Base-by-base conservation (phyloP, 2,113 vertebrate genomes). In the Chamaetylas fuelleborni region DNA sequence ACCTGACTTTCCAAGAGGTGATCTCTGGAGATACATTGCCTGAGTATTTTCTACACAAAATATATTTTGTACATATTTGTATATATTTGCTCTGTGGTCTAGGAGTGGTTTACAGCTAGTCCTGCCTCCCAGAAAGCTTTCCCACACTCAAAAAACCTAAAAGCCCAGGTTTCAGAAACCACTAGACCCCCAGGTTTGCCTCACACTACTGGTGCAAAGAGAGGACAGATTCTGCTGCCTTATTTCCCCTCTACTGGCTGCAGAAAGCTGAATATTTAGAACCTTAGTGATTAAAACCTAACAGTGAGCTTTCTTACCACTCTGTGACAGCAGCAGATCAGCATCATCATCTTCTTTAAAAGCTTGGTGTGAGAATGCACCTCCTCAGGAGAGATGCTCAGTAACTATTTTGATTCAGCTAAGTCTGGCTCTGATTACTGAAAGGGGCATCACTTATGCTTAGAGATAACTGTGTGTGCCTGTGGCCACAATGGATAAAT, bases 11-110 rank as follows among this genome's bases (percentile, higher is more conserved):
- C 16, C 13, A 60, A 34, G 7, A 38, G 40, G 15, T 57, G 20
- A 42, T 47, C 14, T 73, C 16, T 65, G 26, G 36, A 48, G 7
- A 29, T 25, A 24, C 0, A 0, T 24, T 3, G 0, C 14, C 9
- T 40, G n/a, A 20, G 5, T 45, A 57, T 64, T 81, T 81, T 69
- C 54, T 47, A 50, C 15, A 56, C 1, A 54, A 72, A 25, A 77
- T 22, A 6, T 28, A 12, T 51, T 73, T 47, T 70, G 5, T 25
- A 10, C 34, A 12, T 56, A 15, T 56, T 50, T 60, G 3, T 22
- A 9, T 40, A 14, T 26, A 34, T 20, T 72, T 54, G 3, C 5
- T 23, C 5, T 65, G 18, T 54, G 23, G 25, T 29, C 25, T 14
- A 25, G n/a, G 5, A 72, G 36, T 11, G 31, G 24, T 1, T 0